phyloP scores from a whole-genome alignment of 2,797 vertebrate genomes.

The Rhynchotus rufescens region DNA sequence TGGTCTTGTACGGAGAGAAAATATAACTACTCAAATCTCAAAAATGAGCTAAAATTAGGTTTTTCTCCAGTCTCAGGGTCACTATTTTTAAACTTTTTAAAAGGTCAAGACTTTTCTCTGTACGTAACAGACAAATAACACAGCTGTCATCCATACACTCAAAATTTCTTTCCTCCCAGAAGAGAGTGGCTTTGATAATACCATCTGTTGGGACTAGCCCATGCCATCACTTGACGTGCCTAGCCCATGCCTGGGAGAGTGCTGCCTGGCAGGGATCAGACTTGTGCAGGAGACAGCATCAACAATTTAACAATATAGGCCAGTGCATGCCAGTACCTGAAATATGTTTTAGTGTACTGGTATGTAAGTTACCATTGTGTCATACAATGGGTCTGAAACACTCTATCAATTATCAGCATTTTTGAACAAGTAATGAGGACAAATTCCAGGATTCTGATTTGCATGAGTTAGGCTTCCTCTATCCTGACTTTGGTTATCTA shows the following conservation, averaged over 20 bases:
- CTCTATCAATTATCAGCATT: not conserved
- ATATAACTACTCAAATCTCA: not conserved
- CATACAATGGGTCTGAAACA: not conserved
- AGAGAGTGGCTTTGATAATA: rapidly evolving
- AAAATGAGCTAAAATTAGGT: not conserved
- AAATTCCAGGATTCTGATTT: not conserved
- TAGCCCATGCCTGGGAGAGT: no score
- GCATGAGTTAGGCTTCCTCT: not conserved
- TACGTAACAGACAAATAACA: not conserved
- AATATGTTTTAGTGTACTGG: not conserved
- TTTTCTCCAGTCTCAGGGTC: not conserved
- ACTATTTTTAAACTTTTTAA: not conserved
- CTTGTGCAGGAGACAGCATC: not conserved
- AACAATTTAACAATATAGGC: not conserved
- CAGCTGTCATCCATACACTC: not conserved
- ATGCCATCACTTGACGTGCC: not conserved
- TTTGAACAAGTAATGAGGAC: not conserved
- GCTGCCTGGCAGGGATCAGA: not conserved
- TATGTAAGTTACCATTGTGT: not conserved
- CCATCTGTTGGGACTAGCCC: no score
- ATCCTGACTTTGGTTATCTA: not conserved
- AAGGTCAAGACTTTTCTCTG: not conserved
- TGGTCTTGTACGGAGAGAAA: not conserved
- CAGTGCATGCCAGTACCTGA: not conserved
- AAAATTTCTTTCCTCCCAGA: not conserved